Conservation (phyloP, 64 coral and sea anemone genomes). For the Montipora cactus region DNA sequence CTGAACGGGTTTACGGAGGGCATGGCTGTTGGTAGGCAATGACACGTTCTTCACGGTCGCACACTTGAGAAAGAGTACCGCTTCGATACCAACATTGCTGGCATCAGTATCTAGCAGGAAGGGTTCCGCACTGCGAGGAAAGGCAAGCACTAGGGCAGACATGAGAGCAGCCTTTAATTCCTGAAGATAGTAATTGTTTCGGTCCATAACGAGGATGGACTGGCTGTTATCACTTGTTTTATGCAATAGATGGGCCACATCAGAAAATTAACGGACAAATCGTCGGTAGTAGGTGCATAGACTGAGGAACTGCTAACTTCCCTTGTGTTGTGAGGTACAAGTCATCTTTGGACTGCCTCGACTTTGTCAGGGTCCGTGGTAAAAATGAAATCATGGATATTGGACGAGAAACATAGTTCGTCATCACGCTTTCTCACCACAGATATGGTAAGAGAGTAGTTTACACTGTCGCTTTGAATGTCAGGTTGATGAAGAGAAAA, state of each 20-base stretch:
- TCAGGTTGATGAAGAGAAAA: too few species aligned
- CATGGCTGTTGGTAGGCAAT: conserved; percentile 43
- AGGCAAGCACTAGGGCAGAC: conserved; percentile 1
- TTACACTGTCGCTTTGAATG: too few species aligned
- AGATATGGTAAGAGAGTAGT: too few species aligned
- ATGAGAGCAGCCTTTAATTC: conserved; percentile 27
- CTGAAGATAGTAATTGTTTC: conserved; percentile 2
- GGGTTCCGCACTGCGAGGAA: not conserved
- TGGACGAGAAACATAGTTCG: too few species aligned
- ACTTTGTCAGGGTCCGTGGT: too few species aligned
- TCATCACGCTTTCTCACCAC: too few species aligned
- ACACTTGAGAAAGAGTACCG: conserved; percentile 42
- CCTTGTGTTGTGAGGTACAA: not conserved
- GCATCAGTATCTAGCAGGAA: conserved; percentile 44
- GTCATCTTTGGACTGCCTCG: not conserved
- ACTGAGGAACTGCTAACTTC: conserved; percentile 24
- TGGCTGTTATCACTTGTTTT: not conserved
- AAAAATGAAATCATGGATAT: too few species aligned
- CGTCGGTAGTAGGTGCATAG: conserved; percentile 21
- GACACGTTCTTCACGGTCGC: conserved; percentile 22
- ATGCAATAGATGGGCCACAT: not conserved
- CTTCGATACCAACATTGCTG: conserved; percentile 22
- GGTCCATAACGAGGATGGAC: not conserved
- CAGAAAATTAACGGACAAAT: not conserved
- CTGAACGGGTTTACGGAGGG: not conserved